phyloP scores from a whole-genome alignment of 2,797 vertebrate species.

The Spinus pinus region DNA sequence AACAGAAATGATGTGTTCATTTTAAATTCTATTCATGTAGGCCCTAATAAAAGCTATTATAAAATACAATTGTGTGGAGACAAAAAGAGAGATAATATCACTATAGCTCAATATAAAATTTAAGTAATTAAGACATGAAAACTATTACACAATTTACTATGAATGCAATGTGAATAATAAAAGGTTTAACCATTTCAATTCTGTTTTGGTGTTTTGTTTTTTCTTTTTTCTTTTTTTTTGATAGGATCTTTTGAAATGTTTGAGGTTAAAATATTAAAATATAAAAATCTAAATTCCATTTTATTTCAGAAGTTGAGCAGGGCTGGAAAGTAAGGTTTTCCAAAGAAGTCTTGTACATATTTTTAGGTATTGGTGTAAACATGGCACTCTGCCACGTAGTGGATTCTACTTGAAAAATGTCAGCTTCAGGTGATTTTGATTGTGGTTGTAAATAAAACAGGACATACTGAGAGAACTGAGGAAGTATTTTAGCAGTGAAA shows the following conservation, averaged over 20 bases:
- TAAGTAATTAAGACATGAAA: conserved; percentile 87
- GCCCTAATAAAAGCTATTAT: conserved; percentile 83
- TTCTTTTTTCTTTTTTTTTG: neutral
- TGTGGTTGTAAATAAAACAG: conserved; percentile 35
- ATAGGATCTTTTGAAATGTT: neutral
- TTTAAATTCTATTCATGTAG: conserved; percentile 82
- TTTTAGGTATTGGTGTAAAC: conserved; percentile 20
- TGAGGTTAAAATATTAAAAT: neutral
- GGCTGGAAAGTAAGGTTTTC: neutral
- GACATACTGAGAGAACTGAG: neutral
- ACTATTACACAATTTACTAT: conserved; percentile 83
- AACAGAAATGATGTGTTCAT: conserved; percentile 75
- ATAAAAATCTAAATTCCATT: neutral
- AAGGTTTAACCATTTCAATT: conserved; percentile 69
- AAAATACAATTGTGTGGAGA: conserved; percentile 84
- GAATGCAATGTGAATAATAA: conserved; percentile 78
- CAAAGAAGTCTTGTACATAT: neutral
- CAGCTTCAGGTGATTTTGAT: conserved; percentile 22
- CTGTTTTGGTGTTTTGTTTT: neutral
- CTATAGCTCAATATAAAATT: conserved; percentile 84
- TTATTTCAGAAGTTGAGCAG: neutral
- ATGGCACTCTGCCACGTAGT: neutral
- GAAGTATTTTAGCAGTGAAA: conserved; percentile 21
- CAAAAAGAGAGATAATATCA: conserved; percentile 84
- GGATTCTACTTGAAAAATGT: conserved; percentile 27